Percentiles rank a stretch among this genome's conserved stretches.
Conservation (phyloP, 2,797 vertebrate species). For the Cercopithecus diana region DNA sequence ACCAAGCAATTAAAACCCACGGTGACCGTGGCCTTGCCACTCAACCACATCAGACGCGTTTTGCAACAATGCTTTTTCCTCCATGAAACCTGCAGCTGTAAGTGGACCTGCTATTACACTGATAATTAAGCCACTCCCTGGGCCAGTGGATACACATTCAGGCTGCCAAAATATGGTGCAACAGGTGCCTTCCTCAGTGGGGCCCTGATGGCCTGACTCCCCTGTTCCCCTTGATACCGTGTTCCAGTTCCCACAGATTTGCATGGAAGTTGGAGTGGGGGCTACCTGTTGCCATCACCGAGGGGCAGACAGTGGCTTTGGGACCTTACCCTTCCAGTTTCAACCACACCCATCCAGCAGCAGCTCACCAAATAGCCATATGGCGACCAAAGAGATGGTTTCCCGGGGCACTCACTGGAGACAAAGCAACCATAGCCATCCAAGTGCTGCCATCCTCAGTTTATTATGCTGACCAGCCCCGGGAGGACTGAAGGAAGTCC, state of each 20-base stretch:
- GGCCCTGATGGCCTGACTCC: background rate
- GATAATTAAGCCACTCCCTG: constrained; percentile 6
- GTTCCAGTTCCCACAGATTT: background rate
- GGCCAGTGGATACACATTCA: background rate
- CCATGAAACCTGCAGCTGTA: constrained; percentile 20
- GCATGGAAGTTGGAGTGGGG: rapidly evolving
- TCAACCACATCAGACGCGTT: constrained; percentile 55
- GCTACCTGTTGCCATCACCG: rapidly evolving
- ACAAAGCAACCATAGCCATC: background rate
- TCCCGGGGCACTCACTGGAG: background rate
- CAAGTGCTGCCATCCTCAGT: background rate
- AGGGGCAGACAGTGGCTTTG: background rate
- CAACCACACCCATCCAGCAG: background rate
- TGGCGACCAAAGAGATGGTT: rapidly evolving
- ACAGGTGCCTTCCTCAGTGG: background rate
- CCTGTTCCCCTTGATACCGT: rapidly evolving
- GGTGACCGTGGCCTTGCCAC: background rate
- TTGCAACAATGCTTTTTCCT: background rate
- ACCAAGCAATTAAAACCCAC: background rate
- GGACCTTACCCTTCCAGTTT: too few relatives aligned
- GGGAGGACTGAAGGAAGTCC: background rate
- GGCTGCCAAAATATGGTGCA: background rate
- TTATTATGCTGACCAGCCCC: background rate
- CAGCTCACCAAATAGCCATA: background rate
- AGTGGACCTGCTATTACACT: background rate